Evolutionary conservation across 2,797 vertebrate species (phyloP).

Genomic region (Eospalax fontanierii): DNA sequence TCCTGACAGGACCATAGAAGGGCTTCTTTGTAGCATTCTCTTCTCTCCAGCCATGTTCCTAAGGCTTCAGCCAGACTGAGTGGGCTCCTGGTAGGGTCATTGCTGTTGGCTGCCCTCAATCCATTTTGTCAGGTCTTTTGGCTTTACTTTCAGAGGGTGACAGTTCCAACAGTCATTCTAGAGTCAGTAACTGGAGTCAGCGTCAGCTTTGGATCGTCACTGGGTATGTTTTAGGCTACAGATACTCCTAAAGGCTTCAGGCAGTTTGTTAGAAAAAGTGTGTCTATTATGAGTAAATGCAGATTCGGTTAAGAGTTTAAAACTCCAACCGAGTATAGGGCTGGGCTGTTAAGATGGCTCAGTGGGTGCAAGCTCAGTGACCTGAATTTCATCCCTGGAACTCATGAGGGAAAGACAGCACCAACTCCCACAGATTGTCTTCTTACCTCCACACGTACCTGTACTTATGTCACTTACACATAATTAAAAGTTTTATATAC

Average conservation of each 20-base stretch:
- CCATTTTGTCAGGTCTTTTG: neutral
- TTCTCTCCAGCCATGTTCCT: neutral
- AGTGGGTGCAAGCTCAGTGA: no score
- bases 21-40: neutral
- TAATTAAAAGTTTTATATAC: neutral
- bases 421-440: neutral
- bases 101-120: neutral
- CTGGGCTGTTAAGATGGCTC: neutral
- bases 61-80: neutral
- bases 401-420: neutral
- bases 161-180: neutral
- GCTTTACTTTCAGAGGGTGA: constrained; percentile 26
- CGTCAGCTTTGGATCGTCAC: neutral
- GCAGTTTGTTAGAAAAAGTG: neutral
- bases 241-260: neutral
- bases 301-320: neutral
- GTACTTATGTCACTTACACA: neutral
- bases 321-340: neutral
- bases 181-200: neutral
- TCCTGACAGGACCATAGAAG: neutral
- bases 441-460: neutral
- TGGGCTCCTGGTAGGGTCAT: neutral
- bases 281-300: neutral
- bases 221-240: neutral
- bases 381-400: neutral